Conservation (phyloP, 2,797 vertebrate genomes). For the Trachops cirrhosus region DNA sequence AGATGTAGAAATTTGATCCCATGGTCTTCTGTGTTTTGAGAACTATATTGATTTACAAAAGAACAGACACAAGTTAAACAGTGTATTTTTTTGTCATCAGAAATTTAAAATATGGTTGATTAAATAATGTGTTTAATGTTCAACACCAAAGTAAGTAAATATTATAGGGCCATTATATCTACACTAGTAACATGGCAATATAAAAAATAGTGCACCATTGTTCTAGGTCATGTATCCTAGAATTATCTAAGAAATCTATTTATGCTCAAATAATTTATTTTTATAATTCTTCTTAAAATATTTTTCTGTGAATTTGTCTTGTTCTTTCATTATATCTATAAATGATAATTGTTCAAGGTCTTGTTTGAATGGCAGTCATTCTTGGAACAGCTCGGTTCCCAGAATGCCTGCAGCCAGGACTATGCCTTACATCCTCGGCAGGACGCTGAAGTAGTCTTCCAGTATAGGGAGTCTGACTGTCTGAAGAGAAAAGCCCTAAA, state of each 20-base stretch:
- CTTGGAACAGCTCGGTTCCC: background rate
- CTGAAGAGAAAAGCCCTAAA: background rate
- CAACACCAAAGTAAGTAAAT: constrained; percentile 7
- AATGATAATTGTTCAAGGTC: background rate
- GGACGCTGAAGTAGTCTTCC: background rate
- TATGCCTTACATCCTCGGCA: background rate
- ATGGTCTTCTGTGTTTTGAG: background rate
- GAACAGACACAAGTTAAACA: background rate
- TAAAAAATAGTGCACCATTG: background rate
- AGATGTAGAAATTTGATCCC: background rate
- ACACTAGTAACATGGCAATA: background rate
- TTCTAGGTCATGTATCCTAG: background rate
- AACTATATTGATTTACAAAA: background rate
- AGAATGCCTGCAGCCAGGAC: background rate
- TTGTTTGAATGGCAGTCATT: background rate
- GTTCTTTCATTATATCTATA: background rate
- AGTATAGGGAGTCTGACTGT: background rate
- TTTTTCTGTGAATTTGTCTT: background rate
- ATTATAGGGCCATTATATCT: background rate
- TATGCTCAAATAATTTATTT: background rate
- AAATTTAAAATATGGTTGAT: constrained; percentile 9
- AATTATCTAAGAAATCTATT: constrained; percentile 2
- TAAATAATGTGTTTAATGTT: background rate
- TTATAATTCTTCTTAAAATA: background rate
- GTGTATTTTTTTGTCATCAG: background rate